These are phyloP conservation scores for Procavia capensis DNA, from an alignment of 2,113 vertebrate species.

Conservation along the genomic window DNA sequence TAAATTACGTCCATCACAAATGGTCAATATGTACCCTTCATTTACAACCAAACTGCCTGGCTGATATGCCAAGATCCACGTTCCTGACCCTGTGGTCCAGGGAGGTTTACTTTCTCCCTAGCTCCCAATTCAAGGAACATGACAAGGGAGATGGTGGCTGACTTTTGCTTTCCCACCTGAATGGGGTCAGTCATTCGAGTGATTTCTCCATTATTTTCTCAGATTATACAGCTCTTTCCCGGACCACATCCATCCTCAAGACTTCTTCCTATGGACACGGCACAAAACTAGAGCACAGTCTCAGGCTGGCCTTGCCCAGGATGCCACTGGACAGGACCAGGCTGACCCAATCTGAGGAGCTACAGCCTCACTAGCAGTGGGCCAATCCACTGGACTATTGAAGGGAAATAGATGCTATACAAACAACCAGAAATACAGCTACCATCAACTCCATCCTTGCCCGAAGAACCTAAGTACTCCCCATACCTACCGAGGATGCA, in stretches of 20 bases:
- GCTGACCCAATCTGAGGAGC: slow-evolving; percentile 61
- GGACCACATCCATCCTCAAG: slow-evolving; percentile 29
- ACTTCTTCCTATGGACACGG: slow-evolving; percentile 32
- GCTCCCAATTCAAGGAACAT: slow-evolving; percentile 59
- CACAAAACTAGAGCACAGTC: slow-evolving; percentile 61
- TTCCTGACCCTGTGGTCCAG: slow-evolving; percentile 25
- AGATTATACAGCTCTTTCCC: slow-evolving; percentile 44
- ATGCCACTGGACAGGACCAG: slow-evolving; percentile 66
- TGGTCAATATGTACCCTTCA: slow-evolving; percentile 63
- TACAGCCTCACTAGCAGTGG: slow-evolving; percentile 40
- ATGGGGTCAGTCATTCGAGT: slow-evolving; percentile 55
- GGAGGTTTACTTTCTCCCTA: slow-evolving; percentile 69
- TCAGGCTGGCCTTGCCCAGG: slow-evolving; percentile 53
- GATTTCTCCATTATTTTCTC: slow-evolving; percentile 72
- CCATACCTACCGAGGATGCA: slow-evolving; percentile 60
- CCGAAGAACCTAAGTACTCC: slow-evolving; percentile 63
- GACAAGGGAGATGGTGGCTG: background rate
- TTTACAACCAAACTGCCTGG: slow-evolving; percentile 70
- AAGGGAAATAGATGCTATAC: background rate
- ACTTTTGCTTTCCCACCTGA: slow-evolving; percentile 57
- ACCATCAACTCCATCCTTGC: slow-evolving; percentile 60
- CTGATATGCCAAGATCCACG: slow-evolving; percentile 58
- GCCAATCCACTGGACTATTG: background rate
- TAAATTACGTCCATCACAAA: slow-evolving; percentile 60
- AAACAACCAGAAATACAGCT: slow-evolving; percentile 19